Evolutionary conservation across 2,888 invertebrate species (phyloP).

Genomic region (Alviniconcha strummeri): DNA sequence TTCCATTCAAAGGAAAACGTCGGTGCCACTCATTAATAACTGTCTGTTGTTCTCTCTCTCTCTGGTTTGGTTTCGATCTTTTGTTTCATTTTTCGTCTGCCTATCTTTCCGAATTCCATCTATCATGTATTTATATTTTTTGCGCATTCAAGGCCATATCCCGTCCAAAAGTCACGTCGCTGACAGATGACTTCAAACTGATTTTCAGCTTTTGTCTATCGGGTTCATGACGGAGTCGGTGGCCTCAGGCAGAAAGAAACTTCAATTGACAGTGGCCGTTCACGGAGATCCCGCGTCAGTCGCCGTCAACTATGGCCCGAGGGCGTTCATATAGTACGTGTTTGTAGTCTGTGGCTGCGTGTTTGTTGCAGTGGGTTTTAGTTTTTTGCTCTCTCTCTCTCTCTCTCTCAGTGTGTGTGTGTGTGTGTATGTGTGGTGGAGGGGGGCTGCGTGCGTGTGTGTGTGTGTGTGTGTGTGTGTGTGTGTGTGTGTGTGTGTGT

Average conservation of each 20-base stretch:
- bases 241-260: not conserved
- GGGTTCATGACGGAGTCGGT: not conserved
- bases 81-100: not conserved
- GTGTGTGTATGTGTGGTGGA: not conserved
- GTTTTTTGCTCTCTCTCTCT: too few relatives aligned
- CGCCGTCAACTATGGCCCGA: not conserved
- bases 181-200: too few relatives aligned
- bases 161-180: too few relatives aligned
- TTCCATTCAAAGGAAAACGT: too few relatives aligned
- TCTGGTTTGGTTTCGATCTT: not conserved
- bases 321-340: not conserved
- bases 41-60: too few relatives aligned
- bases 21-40: too few relatives aligned
- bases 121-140: too few relatives aligned
- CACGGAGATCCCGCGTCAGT: not conserved
- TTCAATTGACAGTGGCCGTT: conserved; percentile 4
- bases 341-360: too few relatives aligned
- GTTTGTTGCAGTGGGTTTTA: too few relatives aligned
- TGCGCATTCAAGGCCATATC: too few relatives aligned
- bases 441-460: not conserved
- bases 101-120: not conserved
- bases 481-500: conserved; percentile 1
- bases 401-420: not conserved
- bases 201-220: not conserved
- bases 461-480: conserved; percentile 6